These are phyloP conservation scores for Clarias macrocephalus DNA, from an alignment of 2,113 vertebrate genomes.

Conservation along the genomic window DNA sequence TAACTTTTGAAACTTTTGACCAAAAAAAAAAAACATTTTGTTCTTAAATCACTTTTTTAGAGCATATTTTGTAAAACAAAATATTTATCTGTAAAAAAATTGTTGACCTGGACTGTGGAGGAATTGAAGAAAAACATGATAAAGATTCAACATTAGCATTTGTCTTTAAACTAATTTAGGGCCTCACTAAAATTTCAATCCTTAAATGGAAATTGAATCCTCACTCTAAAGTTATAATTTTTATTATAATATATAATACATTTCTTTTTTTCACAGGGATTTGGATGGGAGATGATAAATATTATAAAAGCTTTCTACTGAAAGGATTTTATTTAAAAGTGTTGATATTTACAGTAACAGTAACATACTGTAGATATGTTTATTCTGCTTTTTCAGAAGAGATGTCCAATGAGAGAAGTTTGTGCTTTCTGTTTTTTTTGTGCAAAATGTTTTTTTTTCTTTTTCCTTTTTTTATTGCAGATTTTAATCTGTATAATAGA, in stretches of 20 bases:
- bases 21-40: no score
- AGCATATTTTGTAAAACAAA: no score
- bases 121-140: no score
- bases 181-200: neutral
- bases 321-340: neutral
- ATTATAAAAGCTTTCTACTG: neutral
- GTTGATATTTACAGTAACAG: neutral
- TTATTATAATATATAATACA: neutral
- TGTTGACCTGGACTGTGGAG: no score
- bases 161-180: no score
- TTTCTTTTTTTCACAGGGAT: neutral
- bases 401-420: neutral
- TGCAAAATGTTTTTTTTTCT: slow-evolving; percentile 53
- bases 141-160: no score
- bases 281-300: neutral
- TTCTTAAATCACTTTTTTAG: no score
- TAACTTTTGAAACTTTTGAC: no score
- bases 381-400: neutral
- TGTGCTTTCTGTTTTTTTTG: neutral
- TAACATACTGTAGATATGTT: neutral
- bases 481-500: slow-evolving; percentile 60
- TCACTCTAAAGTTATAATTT: neutral
- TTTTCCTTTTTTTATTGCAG: slow-evolving; percentile 53
- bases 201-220: neutral
- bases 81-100: no score